Evolutionary conservation across 2,888 invertebrate species (phyloP), one percentile per base, ranked within the genome.

Genomic region (Crioceris asparagi): DNA sequence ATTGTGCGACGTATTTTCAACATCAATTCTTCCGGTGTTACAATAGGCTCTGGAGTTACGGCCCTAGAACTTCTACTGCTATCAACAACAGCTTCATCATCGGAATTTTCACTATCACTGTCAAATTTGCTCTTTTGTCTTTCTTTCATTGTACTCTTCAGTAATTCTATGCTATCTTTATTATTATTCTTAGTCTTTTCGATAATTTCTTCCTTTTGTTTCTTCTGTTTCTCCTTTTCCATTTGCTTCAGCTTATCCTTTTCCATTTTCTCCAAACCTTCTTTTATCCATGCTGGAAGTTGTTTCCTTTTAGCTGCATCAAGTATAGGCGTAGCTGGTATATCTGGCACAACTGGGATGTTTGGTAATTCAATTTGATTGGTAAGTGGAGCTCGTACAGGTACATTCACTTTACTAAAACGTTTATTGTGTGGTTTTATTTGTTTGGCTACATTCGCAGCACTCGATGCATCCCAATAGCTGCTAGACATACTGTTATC

Each of bases 181-280:
- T 74, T 71, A 35, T 68, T 67, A 45, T 68, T 59, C 46, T 69
- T 71, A 33, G 68, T 60, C 46, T 69, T 68, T 45, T 68, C 66
- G n/a, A 69, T 56, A 55, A 65, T 66, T 52, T 72, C 74, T 50
- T 79, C 77, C 35, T 74, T 68, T 45, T 76, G 73, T 47, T 73
- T 71, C 53, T 73, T 71, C 50, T 79, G 76, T 45, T 79, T 71
- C 54, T 84, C 83, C 36, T 77, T 76, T 57, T 92, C 91, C 49
- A 87, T 71, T 46, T 91, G 90, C 53, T 79, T 83, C 55, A 80
- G 78, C 56, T 93, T 92, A 52, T 94, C 92, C 16, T 86, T 73
- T 62, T 97, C 96, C 90, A 96, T 94, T 70, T 96, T 96, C 59
- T 96, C 96, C 48, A 97, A 67, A 19, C 90, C 90, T 71, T 91